phyloP scores from a whole-genome alignment of 2,888 invertebrate species.

The Barypeithes pellucidus region DNA sequence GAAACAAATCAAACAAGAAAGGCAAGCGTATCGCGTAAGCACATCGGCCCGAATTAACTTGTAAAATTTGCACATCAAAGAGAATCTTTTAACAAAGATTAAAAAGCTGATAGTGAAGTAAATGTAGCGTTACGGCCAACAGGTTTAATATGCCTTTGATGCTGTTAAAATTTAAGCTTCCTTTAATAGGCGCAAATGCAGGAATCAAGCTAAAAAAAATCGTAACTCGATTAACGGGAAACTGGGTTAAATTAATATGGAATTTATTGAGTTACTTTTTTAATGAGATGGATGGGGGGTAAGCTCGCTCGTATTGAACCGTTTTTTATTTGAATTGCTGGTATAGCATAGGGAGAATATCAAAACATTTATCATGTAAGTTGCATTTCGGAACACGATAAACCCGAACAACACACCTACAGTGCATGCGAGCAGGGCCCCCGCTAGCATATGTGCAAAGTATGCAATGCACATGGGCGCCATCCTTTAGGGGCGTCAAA shows the following conservation, averaged over 20 bases:
- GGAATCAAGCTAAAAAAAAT: slow-evolving; percentile 32
- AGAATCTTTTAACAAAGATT: slow-evolving; percentile 48
- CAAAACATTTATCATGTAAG: too few species aligned
- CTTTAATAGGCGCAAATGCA: slow-evolving; percentile 35
- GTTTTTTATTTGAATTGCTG: neutral
- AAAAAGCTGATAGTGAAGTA: slow-evolving; percentile 45
- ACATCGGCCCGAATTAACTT: slow-evolving; percentile 43
- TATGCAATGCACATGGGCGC: too few species aligned
- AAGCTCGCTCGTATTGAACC: too few species aligned
- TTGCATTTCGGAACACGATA: too few species aligned
- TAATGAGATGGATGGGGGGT: neutral
- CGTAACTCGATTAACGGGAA: slow-evolving; percentile 21
- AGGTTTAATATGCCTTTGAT: slow-evolving; percentile 46
- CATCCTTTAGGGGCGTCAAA: too few species aligned
- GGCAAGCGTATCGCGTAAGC: slow-evolving; percentile 27
- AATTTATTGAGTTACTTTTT: slow-evolving; percentile 9
- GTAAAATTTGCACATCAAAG: slow-evolving; percentile 47
- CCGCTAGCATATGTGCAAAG: too few species aligned
- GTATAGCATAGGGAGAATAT: too few species aligned
- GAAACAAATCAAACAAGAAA: slow-evolving; percentile 36
- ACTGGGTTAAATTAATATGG: slow-evolving; percentile 24
- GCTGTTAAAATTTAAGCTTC: slow-evolving; percentile 43
- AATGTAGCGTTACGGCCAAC: slow-evolving; percentile 46
- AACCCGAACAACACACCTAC: too few species aligned
- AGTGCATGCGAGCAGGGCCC: too few species aligned